Base-by-base conservation (phyloP, 2,888 invertebrate species). In the Crepidodera aurea region DNA sequence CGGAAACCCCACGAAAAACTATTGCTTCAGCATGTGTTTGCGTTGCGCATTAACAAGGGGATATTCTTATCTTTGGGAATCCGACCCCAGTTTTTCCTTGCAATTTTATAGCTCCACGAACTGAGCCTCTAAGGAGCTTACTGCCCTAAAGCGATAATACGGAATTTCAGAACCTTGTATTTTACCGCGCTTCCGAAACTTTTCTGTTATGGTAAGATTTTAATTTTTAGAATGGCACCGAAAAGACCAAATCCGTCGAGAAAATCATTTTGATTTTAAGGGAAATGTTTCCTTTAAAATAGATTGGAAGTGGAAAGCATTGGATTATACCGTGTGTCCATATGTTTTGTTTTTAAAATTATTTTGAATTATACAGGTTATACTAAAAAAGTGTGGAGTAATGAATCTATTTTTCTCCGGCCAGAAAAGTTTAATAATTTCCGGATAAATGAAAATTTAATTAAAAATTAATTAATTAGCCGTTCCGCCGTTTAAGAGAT, bases 61-160 rank as follows among this genome's bases (percentile, higher is more conserved):
- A 34, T 44, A 44, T 32, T 12, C 34, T 55, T 44, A 32, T 55
- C 32, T 55, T 19, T 1, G 34, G 8, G 44, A 44, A 55, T 42
- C 55, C 55, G 44, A 44, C n/a, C 55, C 12, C 10, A 18, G 27
- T 42, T 54, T 25, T 54, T 55, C 27, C 32, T 37, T 44, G 55
- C 40, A 55, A 32, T 55, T 44, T 44, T 46, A 42, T 32, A 32
- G 22, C 42, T 55, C 32, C 25, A 7, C 32, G 29, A 16, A 34
- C 12, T 19, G 19, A 55, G 34, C 40, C 29, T 44, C 29, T 55
- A 46, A 55, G 44, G 22, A 44, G 42, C 42, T 54, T 42, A 42
- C 37, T 32, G 44, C 34, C 55, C 29, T 55, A 16, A 55, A 55
- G 55, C 40, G 55, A 44, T 55, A 55, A 55, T 44, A 42, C 55